Evolutionary conservation across 2,113 vertebrate genomes (phyloP).

Genomic region (Scomber scombrus): DNA sequence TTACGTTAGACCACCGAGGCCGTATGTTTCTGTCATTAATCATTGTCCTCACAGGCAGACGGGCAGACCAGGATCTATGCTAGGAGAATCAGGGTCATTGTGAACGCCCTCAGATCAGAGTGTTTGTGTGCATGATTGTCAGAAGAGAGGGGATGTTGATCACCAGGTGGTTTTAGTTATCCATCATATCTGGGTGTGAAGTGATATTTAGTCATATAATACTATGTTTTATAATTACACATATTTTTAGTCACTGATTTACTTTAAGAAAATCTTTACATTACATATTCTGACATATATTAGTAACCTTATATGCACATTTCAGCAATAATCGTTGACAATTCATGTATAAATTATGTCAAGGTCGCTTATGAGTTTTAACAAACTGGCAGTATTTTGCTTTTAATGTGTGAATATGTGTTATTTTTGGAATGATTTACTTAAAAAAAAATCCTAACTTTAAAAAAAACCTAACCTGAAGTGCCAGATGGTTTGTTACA

Average conservation of each 20-base stretch:
- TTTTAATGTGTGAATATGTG: neutral
- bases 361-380: neutral
- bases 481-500: no score
- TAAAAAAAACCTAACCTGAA: no score
- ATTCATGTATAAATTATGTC: neutral
- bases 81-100: slow-evolving; percentile 64
- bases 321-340: no score
- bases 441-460: no score
- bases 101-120: slow-evolving; percentile 60
- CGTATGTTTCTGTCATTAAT: slow-evolving; percentile 77
- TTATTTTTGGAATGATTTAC: neutral
- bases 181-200: slow-evolving; percentile 31
- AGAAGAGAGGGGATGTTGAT: slow-evolving; percentile 41
- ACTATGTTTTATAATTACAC: neutral
- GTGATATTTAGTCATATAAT: neutral
- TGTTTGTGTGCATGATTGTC: slow-evolving; percentile 31
- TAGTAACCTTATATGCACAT: no score
- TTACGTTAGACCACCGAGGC: slow-evolving; percentile 77
- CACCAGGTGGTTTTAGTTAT: slow-evolving; percentile 36
- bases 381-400: neutral
- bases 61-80: slow-evolving; percentile 56
- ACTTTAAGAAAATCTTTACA: neutral
- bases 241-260: neutral
- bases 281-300: no score
- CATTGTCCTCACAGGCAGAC: slow-evolving; percentile 68